These are phyloP conservation scores for Dipus sagitta DNA, from an alignment of 2,797 vertebrate genomes.

Conservation along the genomic window DNA sequence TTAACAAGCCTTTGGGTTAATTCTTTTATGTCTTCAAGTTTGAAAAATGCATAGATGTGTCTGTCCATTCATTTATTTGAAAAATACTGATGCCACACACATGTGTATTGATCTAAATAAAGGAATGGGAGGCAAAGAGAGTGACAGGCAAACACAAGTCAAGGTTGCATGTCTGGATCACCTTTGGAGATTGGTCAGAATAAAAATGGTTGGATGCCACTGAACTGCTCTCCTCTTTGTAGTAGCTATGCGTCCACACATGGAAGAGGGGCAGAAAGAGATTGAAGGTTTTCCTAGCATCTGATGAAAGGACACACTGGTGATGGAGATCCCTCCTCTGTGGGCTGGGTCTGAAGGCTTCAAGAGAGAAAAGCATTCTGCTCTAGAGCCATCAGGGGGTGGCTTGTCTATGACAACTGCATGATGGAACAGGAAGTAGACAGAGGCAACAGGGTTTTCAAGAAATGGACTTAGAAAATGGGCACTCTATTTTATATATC, in stretches of 20 bases:
- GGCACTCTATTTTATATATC: not conserved
- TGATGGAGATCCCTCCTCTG: not conserved
- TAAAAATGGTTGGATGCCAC: not conserved
- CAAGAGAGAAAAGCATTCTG: not conserved
- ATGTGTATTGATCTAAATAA: slow-evolving; percentile 20
- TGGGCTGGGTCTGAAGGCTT: not conserved
- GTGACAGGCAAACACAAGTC: not conserved
- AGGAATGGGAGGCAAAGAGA: not conserved
- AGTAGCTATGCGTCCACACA: not conserved
- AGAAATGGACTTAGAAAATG: not conserved
- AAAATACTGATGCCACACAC: not conserved
- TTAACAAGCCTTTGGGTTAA: not conserved
- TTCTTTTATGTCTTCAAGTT: not conserved
- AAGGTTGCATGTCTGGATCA: not conserved
- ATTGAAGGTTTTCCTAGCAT: not conserved
- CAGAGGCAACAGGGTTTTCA: not conserved
- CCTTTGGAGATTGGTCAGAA: not conserved
- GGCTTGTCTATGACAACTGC: not conserved
- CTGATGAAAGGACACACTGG: not conserved
- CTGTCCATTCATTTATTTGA: not conserved
- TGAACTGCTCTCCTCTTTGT: not conserved
- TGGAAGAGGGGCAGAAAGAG: not conserved
- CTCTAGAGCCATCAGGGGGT: not conserved
- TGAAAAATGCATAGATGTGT: not conserved
- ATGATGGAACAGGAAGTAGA: not conserved